Evolutionary conservation across 2,797 vertebrate genomes (phyloP).

Genomic region (Sparidentex hasta): DNA sequence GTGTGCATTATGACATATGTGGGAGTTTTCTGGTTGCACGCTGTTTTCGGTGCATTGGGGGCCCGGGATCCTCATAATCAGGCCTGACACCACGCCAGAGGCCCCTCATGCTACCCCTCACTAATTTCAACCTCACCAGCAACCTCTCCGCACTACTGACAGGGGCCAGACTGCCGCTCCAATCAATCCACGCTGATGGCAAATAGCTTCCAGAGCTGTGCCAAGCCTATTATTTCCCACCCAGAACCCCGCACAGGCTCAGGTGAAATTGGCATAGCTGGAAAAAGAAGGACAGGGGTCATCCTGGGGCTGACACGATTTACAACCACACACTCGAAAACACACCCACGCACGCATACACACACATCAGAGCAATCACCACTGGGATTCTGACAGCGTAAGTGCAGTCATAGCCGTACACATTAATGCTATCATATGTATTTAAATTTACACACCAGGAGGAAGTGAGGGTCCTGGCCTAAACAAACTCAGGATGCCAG

Average conservation of each 20-base stretch:
- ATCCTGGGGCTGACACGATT: slow-evolving; percentile 59
- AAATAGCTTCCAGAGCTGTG: slow-evolving; percentile 89
- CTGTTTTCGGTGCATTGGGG: slow-evolving; percentile 63
- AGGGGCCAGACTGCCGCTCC: slow-evolving; percentile 74
- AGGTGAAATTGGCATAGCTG: slow-evolving; percentile 78
- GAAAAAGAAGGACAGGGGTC: slow-evolving; percentile 62
- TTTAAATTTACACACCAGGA: slow-evolving; percentile 48
- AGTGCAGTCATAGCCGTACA: slow-evolving; percentile 50
- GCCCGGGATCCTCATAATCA: slow-evolving; percentile 81
- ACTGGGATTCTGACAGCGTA: slow-evolving; percentile 58
- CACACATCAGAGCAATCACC: slow-evolving; percentile 50
- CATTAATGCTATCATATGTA: slow-evolving; percentile 53
- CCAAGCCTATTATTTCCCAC: slow-evolving; percentile 78
- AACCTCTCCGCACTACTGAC: slow-evolving; percentile 67
- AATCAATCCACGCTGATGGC: slow-evolving; percentile 80
- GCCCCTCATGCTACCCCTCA: slow-evolving; percentile 66
- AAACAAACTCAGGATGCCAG: slow-evolving; percentile 79
- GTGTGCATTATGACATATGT: slow-evolving; percentile 35
- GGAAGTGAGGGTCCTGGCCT: slow-evolving; percentile 69
- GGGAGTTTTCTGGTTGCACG: slow-evolving; percentile 50
- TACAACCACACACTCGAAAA: slow-evolving; percentile 31
- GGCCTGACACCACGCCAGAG: slow-evolving; percentile 82
- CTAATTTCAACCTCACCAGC: slow-evolving; percentile 77
- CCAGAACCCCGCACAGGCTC: slow-evolving; percentile 76
- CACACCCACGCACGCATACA: slow-evolving; percentile 22